phyloP scores from a whole-genome alignment of 2,888 invertebrate species.

The Pyrrhosoma nymphula region DNA sequence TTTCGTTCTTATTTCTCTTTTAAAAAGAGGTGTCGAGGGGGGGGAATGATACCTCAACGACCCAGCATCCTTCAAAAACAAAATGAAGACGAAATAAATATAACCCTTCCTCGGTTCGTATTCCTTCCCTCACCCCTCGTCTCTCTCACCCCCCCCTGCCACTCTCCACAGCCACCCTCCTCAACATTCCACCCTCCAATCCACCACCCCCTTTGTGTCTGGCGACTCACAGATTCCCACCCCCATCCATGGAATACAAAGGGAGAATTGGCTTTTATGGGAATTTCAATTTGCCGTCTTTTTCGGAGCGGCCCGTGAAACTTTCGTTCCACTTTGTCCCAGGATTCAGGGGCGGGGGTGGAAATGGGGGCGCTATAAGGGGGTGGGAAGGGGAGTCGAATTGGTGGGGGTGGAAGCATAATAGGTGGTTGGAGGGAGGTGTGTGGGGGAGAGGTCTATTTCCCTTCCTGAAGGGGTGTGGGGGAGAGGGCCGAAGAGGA shows the following conservation, averaged over 20 bases:
- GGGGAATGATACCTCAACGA: not conserved
- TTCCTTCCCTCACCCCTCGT: not conserved
- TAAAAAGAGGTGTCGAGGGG: not conserved
- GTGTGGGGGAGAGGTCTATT: not conserved
- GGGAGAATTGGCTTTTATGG: constrained; percentile 59
- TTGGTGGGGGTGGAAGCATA: not conserved
- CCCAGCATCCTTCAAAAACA: not conserved
- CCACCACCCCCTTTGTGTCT: too few relatives aligned
- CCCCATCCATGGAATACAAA: not conserved
- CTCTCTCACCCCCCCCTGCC: not conserved
- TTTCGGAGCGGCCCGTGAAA: constrained; percentile 31
- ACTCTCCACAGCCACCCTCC: not conserved
- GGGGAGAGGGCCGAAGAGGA: not conserved
- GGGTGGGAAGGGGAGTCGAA: not conserved
- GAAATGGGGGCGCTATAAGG: not conserved
- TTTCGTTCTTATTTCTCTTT: not conserved
- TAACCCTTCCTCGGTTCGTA: not conserved
- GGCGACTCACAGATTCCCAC: too few relatives aligned
- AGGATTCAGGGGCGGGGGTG: not conserved
- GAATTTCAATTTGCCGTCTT: constrained; percentile 65
- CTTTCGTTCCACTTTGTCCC: not conserved
- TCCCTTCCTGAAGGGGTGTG: not conserved
- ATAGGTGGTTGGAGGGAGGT: too few relatives aligned
- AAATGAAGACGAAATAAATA: too few relatives aligned
- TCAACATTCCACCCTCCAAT: not conserved